A percentile compares a stretch with the other conserved stretches of the same genome.
Evolutionary conservation across 2,888 invertebrate genomes (phyloP).

Genomic region (Caenorhabditis doughertyi): DNA sequence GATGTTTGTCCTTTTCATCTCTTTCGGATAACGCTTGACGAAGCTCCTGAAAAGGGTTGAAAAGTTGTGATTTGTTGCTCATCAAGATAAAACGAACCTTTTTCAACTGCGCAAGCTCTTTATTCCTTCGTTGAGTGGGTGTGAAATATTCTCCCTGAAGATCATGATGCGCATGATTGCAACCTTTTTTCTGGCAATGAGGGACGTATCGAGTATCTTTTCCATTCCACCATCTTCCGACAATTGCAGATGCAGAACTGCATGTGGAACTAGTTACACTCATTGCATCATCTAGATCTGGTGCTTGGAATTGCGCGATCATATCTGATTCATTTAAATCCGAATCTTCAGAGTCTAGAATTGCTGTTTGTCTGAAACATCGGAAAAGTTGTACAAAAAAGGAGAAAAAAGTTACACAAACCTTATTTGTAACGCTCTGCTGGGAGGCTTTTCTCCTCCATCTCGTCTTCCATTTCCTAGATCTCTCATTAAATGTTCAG

Average conservation of each 20-base stretch:
- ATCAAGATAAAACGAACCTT: slow-evolving; percentile 48
- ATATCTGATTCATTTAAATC: slow-evolving; percentile 60
- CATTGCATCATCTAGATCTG: slow-evolving; percentile 70
- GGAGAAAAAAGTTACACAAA: not conserved
- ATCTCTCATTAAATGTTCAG: slow-evolving; percentile 74
- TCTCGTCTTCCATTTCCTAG: slow-evolving; percentile 60
- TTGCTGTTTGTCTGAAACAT: slow-evolving; percentile 74
- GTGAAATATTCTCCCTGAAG: slow-evolving; percentile 78
- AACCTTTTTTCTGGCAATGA: slow-evolving; percentile 80
- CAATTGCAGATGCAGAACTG: slow-evolving; percentile 76
- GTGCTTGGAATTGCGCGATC: slow-evolving; percentile 36
- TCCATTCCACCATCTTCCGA: slow-evolving; percentile 82
- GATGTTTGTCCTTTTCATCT: slow-evolving; percentile 80
- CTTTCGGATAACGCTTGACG: slow-evolving; percentile 71
- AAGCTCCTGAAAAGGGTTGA: slow-evolving; percentile 76
- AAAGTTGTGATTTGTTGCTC: slow-evolving; percentile 10
- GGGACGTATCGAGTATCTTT: slow-evolving; percentile 80
- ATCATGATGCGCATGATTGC: slow-evolving; percentile 74
- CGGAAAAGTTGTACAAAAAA: not conserved
- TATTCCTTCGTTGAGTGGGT: slow-evolving; percentile 80
- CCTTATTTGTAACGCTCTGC: slow-evolving; percentile 59
- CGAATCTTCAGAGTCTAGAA: slow-evolving; percentile 73
- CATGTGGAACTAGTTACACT: slow-evolving; percentile 77
- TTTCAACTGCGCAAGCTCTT: slow-evolving; percentile 62
- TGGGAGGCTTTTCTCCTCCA: slow-evolving; percentile 5